Percentiles rank a stretch among this genome's conserved stretches.
Conservation (phyloP, 2,113 vertebrate species). For the Nothocercus julius region DNA sequence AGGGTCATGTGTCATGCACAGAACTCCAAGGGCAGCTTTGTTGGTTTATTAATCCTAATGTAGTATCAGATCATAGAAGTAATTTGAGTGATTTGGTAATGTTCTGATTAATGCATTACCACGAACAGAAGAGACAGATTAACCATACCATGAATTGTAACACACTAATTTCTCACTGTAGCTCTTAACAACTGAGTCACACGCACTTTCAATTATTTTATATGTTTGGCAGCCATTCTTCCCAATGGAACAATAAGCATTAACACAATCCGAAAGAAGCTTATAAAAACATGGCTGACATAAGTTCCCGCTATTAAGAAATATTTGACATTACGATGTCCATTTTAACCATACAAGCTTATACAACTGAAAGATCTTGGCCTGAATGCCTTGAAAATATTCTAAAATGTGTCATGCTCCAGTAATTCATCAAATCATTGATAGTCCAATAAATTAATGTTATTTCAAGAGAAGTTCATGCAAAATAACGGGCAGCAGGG, state of each 20-base stretch:
- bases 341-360: neutral
- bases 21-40: constrained; percentile 5
- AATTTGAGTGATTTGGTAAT: constrained; percentile 51
- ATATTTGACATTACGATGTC: neutral
- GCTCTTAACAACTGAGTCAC: constrained; percentile 47
- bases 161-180: constrained; percentile 10
- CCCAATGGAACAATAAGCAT: constrained; percentile 59
- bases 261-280: constrained; percentile 60
- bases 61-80: constrained; percentile 36
- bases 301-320: constrained; percentile 47
- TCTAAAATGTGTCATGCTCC: constrained; percentile 23
- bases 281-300: constrained; percentile 60
- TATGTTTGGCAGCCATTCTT: constrained; percentile 60
- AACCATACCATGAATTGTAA: constrained; percentile 36
- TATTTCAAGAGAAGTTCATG: neutral
- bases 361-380: neutral
- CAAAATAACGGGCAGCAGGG: neutral
- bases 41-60: constrained; percentile 48
- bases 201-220: constrained; percentile 69
- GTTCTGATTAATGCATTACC: constrained; percentile 54
- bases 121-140: constrained; percentile 65
- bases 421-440: constrained; percentile 18
- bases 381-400: constrained; percentile 19
- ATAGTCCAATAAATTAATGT: constrained; percentile 21
- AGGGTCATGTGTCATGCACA: neutral